Conservation (phyloP, 1,140 invertebrate species). For the Drosophila athabasca region DNA sequence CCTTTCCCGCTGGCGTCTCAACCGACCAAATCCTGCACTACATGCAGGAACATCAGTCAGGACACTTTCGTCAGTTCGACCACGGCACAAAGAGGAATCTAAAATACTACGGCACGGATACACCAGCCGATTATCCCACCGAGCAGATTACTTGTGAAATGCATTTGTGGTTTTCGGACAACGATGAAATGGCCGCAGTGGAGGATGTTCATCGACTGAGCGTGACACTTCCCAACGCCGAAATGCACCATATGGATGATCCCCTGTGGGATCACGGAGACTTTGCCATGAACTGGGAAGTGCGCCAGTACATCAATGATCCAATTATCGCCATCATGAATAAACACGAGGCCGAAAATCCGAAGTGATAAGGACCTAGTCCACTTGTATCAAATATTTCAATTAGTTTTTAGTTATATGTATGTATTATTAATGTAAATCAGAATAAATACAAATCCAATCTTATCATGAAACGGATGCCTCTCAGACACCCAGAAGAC, state of each 20-base stretch:
- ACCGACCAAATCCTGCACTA: constrained; percentile 89
- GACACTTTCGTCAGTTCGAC: constrained; percentile 83
- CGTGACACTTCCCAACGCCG: constrained; percentile 31
- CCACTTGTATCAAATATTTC: not conserved
- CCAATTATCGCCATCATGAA: constrained; percentile 83
- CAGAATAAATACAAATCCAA: not conserved
- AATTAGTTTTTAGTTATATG: not conserved
- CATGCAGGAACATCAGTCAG: constrained; percentile 85
- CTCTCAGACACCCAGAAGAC: constrained; percentile 14
- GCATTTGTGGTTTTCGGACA: constrained; percentile 88
- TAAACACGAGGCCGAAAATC: constrained; percentile 28
- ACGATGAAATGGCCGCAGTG: constrained; percentile 84
- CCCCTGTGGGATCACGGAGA: constrained; percentile 59
- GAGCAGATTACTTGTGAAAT: constrained; percentile 75
- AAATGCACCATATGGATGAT: constrained; percentile 44
- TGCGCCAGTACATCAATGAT: constrained; percentile 80
- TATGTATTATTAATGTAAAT: constrained; percentile 7
- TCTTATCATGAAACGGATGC: constrained; percentile 35
- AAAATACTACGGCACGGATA: constrained; percentile 73
- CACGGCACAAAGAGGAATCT: constrained; percentile 83
- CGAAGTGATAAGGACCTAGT: constrained; percentile 3
- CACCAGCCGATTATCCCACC: constrained; percentile 85
- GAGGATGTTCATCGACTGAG: constrained; percentile 28
- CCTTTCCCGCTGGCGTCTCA: constrained; percentile 90
- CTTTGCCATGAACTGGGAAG: constrained; percentile 84